phyloP scores from a whole-genome alignment of 2,888 invertebrate species.

The Anorthoa munda region DNA sequence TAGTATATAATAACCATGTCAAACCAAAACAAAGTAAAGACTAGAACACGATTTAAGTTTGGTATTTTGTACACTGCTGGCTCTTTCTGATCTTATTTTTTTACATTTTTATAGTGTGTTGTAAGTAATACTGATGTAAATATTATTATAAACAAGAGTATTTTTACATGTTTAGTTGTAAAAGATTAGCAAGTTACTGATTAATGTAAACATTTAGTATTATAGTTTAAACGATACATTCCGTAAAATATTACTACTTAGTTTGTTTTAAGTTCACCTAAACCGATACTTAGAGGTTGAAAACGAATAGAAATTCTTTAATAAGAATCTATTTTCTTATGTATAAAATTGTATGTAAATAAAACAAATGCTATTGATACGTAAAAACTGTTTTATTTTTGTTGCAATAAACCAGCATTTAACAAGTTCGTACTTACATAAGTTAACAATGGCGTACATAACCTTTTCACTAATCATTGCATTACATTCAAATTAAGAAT shows the following conservation, averaged over 20 bases:
- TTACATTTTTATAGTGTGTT: conserved; percentile 71
- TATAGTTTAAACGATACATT: conserved; percentile 83
- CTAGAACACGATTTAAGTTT: conserved; percentile 52
- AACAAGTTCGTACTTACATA: conserved; percentile 78
- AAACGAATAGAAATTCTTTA: conserved; percentile 66
- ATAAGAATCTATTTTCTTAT: conserved; percentile 68
- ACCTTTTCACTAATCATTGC: conserved; percentile 70
- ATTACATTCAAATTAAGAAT: conserved; percentile 78
- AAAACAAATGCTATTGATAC: conserved; percentile 73
- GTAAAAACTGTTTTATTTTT: conserved; percentile 79
- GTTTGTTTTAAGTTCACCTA: conserved; percentile 55
- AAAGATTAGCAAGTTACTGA: conserved; percentile 73
- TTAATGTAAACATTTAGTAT: conserved; percentile 76
- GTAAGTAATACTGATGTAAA: conserved; percentile 76
- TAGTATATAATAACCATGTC: conserved; percentile 64
- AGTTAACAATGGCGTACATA: conserved; percentile 72
- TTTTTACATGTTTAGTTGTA: conserved; percentile 74
- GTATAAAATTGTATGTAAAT: conserved; percentile 61
- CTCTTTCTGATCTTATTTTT: conserved; percentile 69
- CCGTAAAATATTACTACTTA: conserved; percentile 75
- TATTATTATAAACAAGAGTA: conserved; percentile 76
- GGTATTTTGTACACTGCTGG: conserved; percentile 69
- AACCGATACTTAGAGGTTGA: conserved; percentile 55
- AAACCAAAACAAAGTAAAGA: conserved; percentile 60
- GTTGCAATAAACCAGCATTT: conserved; percentile 72